Conservation (phyloP, 2,797 vertebrate genomes). For the Leuciscus waleckii region DNA sequence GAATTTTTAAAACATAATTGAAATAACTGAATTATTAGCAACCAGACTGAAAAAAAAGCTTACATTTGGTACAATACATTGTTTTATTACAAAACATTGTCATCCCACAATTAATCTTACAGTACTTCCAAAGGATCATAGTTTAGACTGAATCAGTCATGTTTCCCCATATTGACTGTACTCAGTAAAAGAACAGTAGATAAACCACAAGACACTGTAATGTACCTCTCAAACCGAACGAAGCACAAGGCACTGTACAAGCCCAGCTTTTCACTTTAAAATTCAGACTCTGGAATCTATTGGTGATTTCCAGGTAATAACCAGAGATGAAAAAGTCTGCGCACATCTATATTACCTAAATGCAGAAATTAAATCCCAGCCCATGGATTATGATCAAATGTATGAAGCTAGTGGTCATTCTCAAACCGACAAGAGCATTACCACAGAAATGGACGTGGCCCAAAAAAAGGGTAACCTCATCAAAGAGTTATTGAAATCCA, state of each 20-base stretch:
- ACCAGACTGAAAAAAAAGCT: not conserved
- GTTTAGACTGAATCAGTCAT: conserved; percentile 3
- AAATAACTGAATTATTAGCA: not conserved
- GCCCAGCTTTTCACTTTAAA: not conserved
- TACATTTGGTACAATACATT: conserved; percentile 29
- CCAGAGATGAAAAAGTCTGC: not conserved
- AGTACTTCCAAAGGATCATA: conserved; percentile 43
- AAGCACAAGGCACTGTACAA: conserved; percentile 33
- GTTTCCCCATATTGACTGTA: conserved; percentile 5
- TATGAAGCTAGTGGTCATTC: conserved; percentile 13
- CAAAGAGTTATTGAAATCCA: conserved; percentile 2
- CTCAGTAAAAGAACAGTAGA: conserved; percentile 34
- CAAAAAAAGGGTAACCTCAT: not conserved
- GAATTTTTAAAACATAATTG: not conserved
- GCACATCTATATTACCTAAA: conserved; percentile 1
- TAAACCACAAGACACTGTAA: conserved; percentile 29
- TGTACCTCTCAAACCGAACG: conserved; percentile 23
- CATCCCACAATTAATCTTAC: conserved; percentile 57
- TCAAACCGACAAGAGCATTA: not conserved
- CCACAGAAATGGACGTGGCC: conserved; percentile 34
- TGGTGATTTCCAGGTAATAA: conserved; percentile 2
- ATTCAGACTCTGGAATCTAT: not conserved
- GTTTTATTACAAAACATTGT: conserved; percentile 64
- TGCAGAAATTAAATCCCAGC: not conserved
- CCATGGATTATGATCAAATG: not conserved